phyloP scores from a whole-genome alignment of 2,797 vertebrate species.

The Thamnophis elegans region DNA sequence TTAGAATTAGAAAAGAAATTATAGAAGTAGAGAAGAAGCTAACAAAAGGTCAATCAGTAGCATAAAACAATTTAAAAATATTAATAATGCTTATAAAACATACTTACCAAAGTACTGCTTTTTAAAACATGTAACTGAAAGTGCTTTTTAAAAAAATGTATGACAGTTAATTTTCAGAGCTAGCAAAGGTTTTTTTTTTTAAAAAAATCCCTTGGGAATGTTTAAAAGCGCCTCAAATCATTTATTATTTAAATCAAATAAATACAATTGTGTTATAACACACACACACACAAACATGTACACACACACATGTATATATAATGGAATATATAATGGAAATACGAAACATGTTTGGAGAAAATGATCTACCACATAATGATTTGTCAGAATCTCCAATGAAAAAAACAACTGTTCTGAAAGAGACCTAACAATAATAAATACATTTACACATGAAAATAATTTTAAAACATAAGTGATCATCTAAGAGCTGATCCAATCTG shows the following conservation, averaged over 20 bases:
- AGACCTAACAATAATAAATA: background rate
- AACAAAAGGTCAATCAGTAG: background rate
- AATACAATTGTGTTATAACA: background rate
- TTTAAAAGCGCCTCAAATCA: background rate
- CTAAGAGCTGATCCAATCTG: background rate
- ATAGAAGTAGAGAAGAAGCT: background rate
- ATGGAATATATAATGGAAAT: background rate
- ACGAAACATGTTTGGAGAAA: background rate
- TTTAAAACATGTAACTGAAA: background rate
- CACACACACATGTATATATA: too few species aligned
- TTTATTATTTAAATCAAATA: slow-evolving; percentile 1
- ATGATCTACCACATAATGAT: background rate
- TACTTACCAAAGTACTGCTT: background rate
- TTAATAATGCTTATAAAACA: background rate
- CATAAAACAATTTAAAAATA: background rate
- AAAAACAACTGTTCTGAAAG: background rate
- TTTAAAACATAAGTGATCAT: background rate
- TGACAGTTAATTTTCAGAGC: background rate
- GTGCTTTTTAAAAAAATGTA: background rate
- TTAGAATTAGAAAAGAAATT: background rate
- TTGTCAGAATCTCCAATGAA: background rate
- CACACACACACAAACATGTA: too few species aligned
- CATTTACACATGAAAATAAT: background rate
- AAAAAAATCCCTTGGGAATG: background rate
- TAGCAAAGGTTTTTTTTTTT: background rate